Percentiles rank a stretch among this genome's conserved stretches.
These are phyloP conservation scores for Pseudolaguvia tuberculata DNA, from an alignment of 2,113 vertebrate genomes.

Conservation along the genomic window DNA sequence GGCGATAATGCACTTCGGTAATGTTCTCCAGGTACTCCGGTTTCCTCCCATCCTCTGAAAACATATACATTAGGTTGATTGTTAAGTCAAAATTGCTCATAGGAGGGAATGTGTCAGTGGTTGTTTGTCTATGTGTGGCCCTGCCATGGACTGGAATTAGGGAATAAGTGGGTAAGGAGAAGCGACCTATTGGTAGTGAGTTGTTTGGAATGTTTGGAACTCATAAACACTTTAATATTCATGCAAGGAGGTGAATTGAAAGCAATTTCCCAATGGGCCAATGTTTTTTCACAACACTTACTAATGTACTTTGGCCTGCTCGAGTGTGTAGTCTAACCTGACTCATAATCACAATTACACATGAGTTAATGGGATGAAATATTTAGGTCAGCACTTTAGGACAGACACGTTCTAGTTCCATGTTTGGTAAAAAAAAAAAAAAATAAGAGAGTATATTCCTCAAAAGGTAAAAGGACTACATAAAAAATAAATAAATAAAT, in stretches of 20 bases:
- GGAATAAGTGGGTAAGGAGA: background rate
- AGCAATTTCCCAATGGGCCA: background rate
- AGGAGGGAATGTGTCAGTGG: too few species aligned
- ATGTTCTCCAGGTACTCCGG: too few species aligned
- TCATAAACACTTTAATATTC: constrained; percentile 5
- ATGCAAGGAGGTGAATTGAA: background rate
- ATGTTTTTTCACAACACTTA: background rate
- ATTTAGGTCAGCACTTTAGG: background rate
- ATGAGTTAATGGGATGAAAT: background rate
- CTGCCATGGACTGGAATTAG: too few species aligned
- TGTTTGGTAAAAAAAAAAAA: background rate
- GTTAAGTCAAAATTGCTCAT: too few species aligned
- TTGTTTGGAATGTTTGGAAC: background rate
- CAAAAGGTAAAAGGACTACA: background rate
- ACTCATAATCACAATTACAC: background rate
- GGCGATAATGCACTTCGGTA: too few species aligned
- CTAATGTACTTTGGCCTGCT: background rate
- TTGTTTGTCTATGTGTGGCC: too few species aligned
- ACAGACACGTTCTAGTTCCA: too few species aligned
- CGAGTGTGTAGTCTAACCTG: background rate
- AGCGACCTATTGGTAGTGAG: background rate
- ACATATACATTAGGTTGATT: too few species aligned
- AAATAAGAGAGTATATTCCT: background rate
- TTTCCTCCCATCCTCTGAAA: too few species aligned
- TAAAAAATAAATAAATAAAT: too few species aligned